A percentile compares a stretch with the other conserved stretches of the same genome.
Evolutionary conservation across 2,113 vertebrate genomes (phyloP).

Genomic region (Phyllostomus discolor): DNA sequence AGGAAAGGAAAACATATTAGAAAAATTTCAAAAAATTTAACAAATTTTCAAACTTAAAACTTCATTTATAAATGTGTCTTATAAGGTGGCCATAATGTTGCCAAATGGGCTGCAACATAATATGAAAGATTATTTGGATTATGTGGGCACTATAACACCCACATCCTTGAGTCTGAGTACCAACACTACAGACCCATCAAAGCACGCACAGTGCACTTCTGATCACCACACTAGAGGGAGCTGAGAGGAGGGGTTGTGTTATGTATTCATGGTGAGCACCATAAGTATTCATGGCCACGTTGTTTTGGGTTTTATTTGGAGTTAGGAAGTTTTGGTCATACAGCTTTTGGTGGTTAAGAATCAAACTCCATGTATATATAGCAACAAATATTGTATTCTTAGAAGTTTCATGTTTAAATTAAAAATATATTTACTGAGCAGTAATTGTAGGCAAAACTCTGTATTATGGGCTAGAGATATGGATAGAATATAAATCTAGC

Average conservation of each 20-base stretch:
- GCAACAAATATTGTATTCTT: background rate
- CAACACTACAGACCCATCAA: background rate
- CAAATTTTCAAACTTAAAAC: background rate
- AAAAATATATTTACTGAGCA: background rate
- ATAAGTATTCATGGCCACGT: background rate
- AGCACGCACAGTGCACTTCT: background rate
- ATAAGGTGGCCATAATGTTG: background rate
- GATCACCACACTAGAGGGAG: background rate
- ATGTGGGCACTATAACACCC: background rate
- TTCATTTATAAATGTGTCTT: background rate
- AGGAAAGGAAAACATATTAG: background rate
- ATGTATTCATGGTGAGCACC: background rate
- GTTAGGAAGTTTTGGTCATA: background rate
- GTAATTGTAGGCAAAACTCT: background rate
- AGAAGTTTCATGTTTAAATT: slow-evolving; percentile 8
- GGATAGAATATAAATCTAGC: background rate
- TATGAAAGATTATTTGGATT: background rate
- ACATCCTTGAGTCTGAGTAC: background rate
- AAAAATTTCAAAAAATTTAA: background rate
- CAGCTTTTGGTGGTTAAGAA: background rate
- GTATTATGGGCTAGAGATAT: background rate
- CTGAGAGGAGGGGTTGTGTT: background rate
- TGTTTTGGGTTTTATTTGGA: background rate
- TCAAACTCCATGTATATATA: background rate
- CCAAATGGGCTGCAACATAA: background rate